Conservation (phyloP, 2,797 vertebrate genomes). For the Discoglossus pictus region DNA sequence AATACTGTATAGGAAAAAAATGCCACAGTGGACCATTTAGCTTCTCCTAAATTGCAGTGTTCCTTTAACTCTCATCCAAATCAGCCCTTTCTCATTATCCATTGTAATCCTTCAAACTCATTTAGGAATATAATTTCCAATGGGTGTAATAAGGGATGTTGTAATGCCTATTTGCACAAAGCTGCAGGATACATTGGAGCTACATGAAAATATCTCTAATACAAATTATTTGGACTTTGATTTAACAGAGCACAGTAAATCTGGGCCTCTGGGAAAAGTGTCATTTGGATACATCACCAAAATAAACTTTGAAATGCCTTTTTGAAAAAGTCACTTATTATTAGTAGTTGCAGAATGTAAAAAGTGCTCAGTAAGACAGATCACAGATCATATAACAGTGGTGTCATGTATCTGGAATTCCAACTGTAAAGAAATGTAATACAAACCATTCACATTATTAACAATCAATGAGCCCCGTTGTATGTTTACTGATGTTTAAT, state of each 20-base stretch:
- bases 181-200: background rate
- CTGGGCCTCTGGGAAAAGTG: conserved; percentile 21
- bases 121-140: too few species aligned
- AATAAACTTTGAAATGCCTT: conserved; percentile 47
- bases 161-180: background rate
- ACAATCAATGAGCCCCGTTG: conserved; percentile 17
- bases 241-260: conserved; percentile 12
- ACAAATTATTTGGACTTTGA: too few species aligned
- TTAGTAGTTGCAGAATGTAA: conserved; percentile 44
- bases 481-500: too few species aligned
- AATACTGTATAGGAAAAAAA: too few species aligned
- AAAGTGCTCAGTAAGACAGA: conserved; percentile 44
- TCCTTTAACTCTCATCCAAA: too few species aligned
- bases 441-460: conserved; percentile 15
- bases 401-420: conserved; percentile 37
- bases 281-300: conserved; percentile 19
- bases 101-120: too few species aligned
- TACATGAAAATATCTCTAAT: background rate
- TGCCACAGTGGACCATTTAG: too few species aligned
- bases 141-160: too few species aligned
- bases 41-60: too few species aligned
- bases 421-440: conserved; percentile 39
- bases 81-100: too few species aligned
- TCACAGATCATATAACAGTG: conserved; percentile 33
- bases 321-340: conserved; percentile 29